A percentile compares a stretch with the other conserved stretches of the same genome.
phyloP scores from a whole-genome alignment of 2,888 invertebrate species.

The Helicoverpa assulta region DNA sequence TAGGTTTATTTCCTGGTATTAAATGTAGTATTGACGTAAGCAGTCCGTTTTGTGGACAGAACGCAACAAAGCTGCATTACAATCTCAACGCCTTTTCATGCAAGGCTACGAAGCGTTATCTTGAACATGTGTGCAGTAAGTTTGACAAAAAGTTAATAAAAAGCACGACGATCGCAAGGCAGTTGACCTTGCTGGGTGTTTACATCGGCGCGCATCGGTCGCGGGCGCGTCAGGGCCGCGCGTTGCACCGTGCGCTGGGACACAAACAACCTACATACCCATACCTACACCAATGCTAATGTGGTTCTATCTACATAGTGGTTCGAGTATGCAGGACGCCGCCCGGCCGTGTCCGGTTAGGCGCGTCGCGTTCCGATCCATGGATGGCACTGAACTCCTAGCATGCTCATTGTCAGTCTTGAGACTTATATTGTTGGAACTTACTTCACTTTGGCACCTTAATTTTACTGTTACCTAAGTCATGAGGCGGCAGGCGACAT shows the following conservation, averaged over 20 bases:
- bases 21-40: neutral
- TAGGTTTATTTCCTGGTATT: neutral
- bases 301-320: slow-evolving; percentile 76
- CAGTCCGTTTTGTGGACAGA: slow-evolving; percentile 15
- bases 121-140: slow-evolving; percentile 56
- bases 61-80: slow-evolving; percentile 16
- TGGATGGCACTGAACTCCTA: slow-evolving; percentile 81
- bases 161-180: slow-evolving; percentile 74
- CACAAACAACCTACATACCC: slow-evolving; percentile 85
- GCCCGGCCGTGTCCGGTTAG: slow-evolving; percentile 82
- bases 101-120: slow-evolving; percentile 45
- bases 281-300: slow-evolving; percentile 73
- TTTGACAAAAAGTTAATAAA: slow-evolving; percentile 70
- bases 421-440: slow-evolving; percentile 25
- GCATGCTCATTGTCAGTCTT: slow-evolving; percentile 48
- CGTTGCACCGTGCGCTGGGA: slow-evolving; percentile 79
- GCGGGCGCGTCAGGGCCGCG: slow-evolving; percentile 85
- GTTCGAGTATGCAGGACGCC: slow-evolving; percentile 85
- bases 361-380: slow-evolving; percentile 76
- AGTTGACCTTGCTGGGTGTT: slow-evolving; percentile 87
- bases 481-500: neutral
- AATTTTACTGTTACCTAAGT: slow-evolving; percentile 15
- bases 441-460: slow-evolving; percentile 11
- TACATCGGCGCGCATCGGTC: slow-evolving; percentile 81
- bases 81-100: slow-evolving; percentile 39